Conservation (phyloP, 2,888 invertebrate species). For the Acleris emargana region DNA sequence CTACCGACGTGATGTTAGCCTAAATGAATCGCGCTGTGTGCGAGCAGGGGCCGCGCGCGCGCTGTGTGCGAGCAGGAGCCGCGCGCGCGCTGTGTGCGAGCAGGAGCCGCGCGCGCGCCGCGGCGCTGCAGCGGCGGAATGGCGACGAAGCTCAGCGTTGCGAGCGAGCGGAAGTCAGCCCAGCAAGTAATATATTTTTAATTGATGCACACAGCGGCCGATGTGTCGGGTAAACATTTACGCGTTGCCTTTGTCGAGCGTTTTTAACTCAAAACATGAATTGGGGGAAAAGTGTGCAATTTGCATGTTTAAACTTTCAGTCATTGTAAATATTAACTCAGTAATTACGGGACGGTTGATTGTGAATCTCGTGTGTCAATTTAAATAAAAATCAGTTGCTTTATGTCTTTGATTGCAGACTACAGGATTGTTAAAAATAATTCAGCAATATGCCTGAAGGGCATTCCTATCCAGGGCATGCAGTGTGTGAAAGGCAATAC, state of each 20-base stretch:
- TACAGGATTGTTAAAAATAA: conserved; percentile 6
- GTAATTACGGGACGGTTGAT: conserved; percentile 69
- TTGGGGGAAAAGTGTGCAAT: conserved; percentile 78
- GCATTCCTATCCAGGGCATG: conserved; percentile 29
- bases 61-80: no score
- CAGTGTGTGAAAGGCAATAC: conserved; percentile 57
- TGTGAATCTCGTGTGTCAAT: conserved; percentile 54
- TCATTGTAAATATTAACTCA: conserved; percentile 69
- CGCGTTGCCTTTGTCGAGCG: conserved; percentile 71
- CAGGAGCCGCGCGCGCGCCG: conserved; percentile 3
- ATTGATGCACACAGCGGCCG: conserved; percentile 74
- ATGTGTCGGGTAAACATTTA: conserved; percentile 78
- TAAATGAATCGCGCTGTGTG: conserved; percentile 41
- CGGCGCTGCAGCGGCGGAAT: conserved; percentile 5
- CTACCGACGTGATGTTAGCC: conserved; percentile 46
- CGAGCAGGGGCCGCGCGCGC: conserved; percentile 18
- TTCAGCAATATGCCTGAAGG: neutral
- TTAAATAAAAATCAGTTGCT: conserved; percentile 39
- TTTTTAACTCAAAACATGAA: conserved; percentile 74
- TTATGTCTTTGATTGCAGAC: conserved; percentile 14
- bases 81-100: conserved; percentile 29
- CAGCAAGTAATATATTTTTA: conserved; percentile 78
- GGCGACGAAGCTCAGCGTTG: conserved; percentile 43
- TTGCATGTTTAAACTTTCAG: conserved; percentile 71
- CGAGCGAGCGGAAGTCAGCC: conserved; percentile 63